Evolutionary conservation across 2,888 invertebrate species (phyloP).

Genomic region (Polyploca ridens): DNA sequence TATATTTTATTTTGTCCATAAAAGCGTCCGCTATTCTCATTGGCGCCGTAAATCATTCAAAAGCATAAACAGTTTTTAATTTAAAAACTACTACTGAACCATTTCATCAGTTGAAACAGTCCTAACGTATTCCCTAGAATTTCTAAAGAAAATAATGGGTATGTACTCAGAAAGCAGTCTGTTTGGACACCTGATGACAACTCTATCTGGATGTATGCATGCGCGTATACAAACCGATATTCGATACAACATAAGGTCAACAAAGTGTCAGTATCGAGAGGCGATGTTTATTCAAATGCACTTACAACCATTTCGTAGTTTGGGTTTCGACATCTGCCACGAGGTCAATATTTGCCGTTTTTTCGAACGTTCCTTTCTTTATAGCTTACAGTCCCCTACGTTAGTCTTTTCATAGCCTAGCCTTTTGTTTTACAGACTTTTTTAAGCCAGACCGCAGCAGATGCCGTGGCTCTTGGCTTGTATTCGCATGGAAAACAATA

Average conservation of each 20-base stretch:
- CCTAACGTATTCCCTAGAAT: slow-evolving; percentile 8
- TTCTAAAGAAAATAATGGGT: slow-evolving; percentile 26
- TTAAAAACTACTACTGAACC: slow-evolving; percentile 20
- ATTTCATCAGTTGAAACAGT: slow-evolving; percentile 11
- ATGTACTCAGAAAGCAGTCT: slow-evolving; percentile 30
- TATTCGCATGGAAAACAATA: slow-evolving; percentile 59
- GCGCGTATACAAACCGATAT: slow-evolving; percentile 57
- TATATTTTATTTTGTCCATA: slow-evolving; percentile 48
- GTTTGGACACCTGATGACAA: slow-evolving; percentile 75
- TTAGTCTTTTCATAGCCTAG: slow-evolving; percentile 47
- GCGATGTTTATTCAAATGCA: slow-evolving; percentile 83
- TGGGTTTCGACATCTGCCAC: slow-evolving; percentile 80
- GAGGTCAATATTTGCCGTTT: slow-evolving; percentile 82
- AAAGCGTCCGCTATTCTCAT: slow-evolving; percentile 33
- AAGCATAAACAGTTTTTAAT: no score
- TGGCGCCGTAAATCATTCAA: slow-evolving; percentile 33
- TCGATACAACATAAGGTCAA: slow-evolving; percentile 77
- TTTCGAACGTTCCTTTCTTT: slow-evolving; percentile 66
- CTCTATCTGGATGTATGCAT: slow-evolving; percentile 59
- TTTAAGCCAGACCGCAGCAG: slow-evolving; percentile 30
- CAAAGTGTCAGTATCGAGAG: slow-evolving; percentile 73
- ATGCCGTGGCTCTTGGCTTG: slow-evolving; percentile 34
- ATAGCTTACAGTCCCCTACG: slow-evolving; percentile 49
- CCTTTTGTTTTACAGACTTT: slow-evolving; percentile 45
- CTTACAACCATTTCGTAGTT: slow-evolving; percentile 71